Evolutionary conservation across 2,888 invertebrate genomes (phyloP), one percentile per base, ranked within the genome.

Genomic region (Scaptomyza caliginosa): DNA sequence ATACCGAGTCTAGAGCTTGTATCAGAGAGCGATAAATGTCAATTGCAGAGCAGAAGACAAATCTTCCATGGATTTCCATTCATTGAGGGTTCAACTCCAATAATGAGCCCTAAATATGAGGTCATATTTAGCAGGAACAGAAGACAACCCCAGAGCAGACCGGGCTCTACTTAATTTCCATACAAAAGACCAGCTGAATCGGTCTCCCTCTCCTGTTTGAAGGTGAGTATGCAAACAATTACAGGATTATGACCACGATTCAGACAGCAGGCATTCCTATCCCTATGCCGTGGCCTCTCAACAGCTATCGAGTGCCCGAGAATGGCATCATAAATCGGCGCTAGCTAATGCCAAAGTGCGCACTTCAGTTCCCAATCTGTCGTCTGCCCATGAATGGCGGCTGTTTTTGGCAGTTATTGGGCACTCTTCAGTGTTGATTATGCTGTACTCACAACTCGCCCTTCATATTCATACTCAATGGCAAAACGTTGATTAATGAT

Each of bases 11-110:
- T 54, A 43, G 32, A 54, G 48, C n/a, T n/a, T 52, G 63, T 62
- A 46, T 62, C 55, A 66, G 45, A 77, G 54, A 55, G 83, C 82
- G 73, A 83, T 87, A 82, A 87, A 87, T 78, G 82, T 83, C 82
- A 87, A 87, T 78, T 76, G 75, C 88, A 87, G 66, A 39, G 36
- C 51, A 50, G 49, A 17, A 21, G 34, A 58, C 63, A 64, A 57
- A 50, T 56, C 45, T 40, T 42, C 52, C 34, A 39, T 34, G 32
- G 51, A 63, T 57, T 67, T 45, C 23, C 58, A 56, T 38, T 24
- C 16, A 49, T 17, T 26, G 55, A 19, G 45, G 49, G 23, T 5
- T 17, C 17, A 28, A 28, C 43, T n/a, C 43, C 11, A 10, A 28
- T n/a, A 45, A 45, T 45, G 28, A 45, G 28, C 28, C 28, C 17